Conservation (phyloP, 2,797 vertebrate species). For the Anguilla obscura region DNA sequence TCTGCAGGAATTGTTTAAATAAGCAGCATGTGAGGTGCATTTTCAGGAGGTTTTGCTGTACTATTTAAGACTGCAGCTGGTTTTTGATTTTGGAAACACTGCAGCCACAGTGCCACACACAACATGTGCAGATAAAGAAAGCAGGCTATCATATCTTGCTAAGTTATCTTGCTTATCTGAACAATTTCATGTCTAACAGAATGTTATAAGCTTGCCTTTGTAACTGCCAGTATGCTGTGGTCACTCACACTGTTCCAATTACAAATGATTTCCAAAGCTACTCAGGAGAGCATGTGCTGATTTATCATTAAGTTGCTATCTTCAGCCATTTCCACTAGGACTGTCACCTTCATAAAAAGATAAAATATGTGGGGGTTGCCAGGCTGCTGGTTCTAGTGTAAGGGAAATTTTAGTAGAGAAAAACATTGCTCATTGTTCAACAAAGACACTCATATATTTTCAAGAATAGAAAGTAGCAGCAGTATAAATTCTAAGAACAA, state of each 20-base stretch:
- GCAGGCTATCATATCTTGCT: no score
- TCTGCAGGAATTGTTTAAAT: neutral
- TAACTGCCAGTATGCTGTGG: neutral
- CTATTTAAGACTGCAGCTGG: neutral
- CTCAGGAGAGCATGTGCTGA: neutral
- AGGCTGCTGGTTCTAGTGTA: neutral
- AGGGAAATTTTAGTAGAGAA: neutral
- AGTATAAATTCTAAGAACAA: neutral
- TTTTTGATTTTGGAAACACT: neutral
- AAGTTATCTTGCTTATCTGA: neutral
- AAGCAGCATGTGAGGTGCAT: neutral
- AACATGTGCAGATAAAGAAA: neutral
- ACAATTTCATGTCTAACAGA: neutral
- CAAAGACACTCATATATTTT: neutral
- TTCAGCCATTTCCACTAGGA: neutral
- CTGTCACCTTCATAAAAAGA: no score
- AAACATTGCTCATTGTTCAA: neutral
- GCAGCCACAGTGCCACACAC: neutral
- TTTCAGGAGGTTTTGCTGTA: neutral
- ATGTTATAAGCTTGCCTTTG: no score
- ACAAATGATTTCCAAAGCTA: neutral
- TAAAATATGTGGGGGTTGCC: neutral
- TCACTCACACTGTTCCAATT: neutral
- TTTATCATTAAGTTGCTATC: no score
- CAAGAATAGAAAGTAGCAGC: neutral